Percentiles rank a stretch among this genome's conserved stretches.
Conservation (phyloP, 2,888 invertebrate species). For the Idaea aversata region DNA sequence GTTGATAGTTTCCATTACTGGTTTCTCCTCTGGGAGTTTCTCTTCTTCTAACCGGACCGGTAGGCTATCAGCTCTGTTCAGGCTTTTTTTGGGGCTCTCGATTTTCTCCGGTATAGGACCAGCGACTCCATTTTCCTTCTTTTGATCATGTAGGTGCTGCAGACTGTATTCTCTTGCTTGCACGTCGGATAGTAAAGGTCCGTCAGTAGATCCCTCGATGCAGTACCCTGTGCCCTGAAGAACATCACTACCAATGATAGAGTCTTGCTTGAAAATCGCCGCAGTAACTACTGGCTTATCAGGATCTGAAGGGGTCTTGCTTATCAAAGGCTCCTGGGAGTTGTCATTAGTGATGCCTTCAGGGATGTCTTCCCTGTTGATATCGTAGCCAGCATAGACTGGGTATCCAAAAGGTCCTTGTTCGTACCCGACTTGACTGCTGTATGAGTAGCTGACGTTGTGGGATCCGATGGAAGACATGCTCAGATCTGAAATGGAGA, state of each 20-base stretch:
- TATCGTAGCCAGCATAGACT: conserved; percentile 80
- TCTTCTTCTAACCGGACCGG: conserved; percentile 79
- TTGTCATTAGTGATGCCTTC: conserved; percentile 64
- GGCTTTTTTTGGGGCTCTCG: conserved; percentile 67
- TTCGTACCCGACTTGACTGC: conserved; percentile 89
- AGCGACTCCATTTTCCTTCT: conserved; percentile 67
- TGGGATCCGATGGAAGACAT: conserved; percentile 86
- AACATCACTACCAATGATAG: conserved; percentile 70
- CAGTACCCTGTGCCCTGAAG: conserved; percentile 71
- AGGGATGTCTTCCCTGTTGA: conserved; percentile 57
- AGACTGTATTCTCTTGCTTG: conserved; percentile 71
- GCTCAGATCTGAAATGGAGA: conserved; percentile 90
- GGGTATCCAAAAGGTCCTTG: conserved; percentile 86
- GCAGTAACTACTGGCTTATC: conserved; percentile 86
- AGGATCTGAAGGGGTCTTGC: conserved; percentile 71
- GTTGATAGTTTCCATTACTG: conserved; percentile 58
- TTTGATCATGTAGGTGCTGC: conserved; percentile 67
- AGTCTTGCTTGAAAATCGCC: conserved; percentile 84
- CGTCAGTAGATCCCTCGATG: conserved; percentile 76
- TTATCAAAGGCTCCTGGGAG: conserved; percentile 73
- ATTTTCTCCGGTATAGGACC: conserved; percentile 55
- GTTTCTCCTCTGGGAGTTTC: conserved; percentile 33
- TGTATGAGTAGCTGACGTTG: conserved; percentile 88
- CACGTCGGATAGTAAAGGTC: conserved; percentile 73
- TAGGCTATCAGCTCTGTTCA: conserved; percentile 78